Evolutionary conservation across 37 sponge, comb jelly and placozoan genomes (phyloP), one percentile per base, ranked within the genome.

Genomic region (Haliclona indistincta): DNA sequence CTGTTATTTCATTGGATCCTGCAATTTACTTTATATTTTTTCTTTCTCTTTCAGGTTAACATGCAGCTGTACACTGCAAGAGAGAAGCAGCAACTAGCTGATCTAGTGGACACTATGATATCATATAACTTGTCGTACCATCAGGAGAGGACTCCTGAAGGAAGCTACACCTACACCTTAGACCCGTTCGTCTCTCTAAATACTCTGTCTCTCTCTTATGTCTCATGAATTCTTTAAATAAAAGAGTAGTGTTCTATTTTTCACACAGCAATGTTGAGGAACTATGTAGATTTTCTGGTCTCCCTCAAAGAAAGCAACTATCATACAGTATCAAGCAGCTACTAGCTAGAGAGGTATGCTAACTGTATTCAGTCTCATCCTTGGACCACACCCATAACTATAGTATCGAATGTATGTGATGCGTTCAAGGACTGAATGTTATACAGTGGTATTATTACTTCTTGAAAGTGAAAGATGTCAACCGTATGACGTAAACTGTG

Each of bases 301-400:
- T 84, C 13, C 72, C 88, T n/a, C 88, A 90, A 64, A 81, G 77
- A 29, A 91, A 78, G 73, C 95, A 97, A 72, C 80, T 97, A n/a
- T 69, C 89, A 2, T 97, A 97, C 58, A 79, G 80, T 71, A 81
- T 92, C 56, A 98, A 95, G 64, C 99, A 98, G 69, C 81, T 98
- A 64, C 86, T 98, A 51, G 85, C 91, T 32, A 82, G 93, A 82
- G 96, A 98, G 85, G 96, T 95, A 39, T 23, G 58, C 3, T 0
- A 39, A 19, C 6, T 26, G 51, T 49, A 2, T 36, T 17, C 35
- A 26, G 38, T 44, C 37, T 41, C 13, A 37, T 8, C 67, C 19
- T 66, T 38, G 67, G 10, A 1, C 7, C 2, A 33, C 62, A n/a
- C 30, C 62, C 11, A 22, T 0, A 60, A 11, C 13, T 49, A 49